These are phyloP conservation scores for Cylindroiulus punctatus DNA, from an alignment of 2,888 invertebrate genomes.

Conservation along the genomic window DNA sequence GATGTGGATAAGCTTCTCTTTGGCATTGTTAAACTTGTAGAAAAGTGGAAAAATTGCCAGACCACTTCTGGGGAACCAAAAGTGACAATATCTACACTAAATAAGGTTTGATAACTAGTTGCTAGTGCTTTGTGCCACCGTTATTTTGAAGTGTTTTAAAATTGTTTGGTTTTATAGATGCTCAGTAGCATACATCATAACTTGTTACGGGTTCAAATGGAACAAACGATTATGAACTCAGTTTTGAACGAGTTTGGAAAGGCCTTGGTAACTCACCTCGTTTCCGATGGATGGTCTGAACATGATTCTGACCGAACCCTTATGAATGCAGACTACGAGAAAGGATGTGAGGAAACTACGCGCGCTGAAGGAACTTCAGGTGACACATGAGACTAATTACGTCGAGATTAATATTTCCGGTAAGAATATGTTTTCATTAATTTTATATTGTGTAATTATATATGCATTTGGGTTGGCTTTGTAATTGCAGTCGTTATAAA, in stretches of 20 bases:
- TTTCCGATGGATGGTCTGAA: not conserved
- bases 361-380: not conserved
- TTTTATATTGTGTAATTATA: not conserved
- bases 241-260: slow-evolving; percentile 50
- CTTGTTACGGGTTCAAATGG: not conserved
- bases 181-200: slow-evolving; percentile 49
- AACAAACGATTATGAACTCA: not conserved
- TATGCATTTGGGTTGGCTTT: not conserved
- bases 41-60: not conserved
- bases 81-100: not conserved
- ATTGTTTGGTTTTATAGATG: slow-evolving; percentile 23
- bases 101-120: slow-evolving; percentile 39
- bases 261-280: not conserved
- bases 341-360: not conserved
- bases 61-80: not conserved
- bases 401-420: not conserved
- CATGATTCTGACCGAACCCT: not conserved
- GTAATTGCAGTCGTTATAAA: not conserved
- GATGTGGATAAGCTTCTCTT: not conserved
- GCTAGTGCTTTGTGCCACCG: not conserved
- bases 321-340: not conserved
- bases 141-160: slow-evolving; percentile 9
- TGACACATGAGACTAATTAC: not conserved
- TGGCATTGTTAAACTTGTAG: not conserved
- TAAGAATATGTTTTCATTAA: not conserved